Evolutionary conservation across 2,888 invertebrate species (phyloP).

Genomic region (Meliscaeva auricollis): DNA sequence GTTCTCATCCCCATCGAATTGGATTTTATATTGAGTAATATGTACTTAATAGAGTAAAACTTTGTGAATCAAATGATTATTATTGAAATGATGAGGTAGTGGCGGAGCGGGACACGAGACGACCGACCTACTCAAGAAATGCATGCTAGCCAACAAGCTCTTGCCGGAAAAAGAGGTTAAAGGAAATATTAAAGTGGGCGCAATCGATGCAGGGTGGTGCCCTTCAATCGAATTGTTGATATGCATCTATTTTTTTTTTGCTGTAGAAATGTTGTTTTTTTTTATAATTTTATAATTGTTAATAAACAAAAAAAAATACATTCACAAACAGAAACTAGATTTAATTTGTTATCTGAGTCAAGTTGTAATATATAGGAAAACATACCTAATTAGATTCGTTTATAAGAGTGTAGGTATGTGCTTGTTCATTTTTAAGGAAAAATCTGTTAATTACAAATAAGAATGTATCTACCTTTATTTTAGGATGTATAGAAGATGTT

Average conservation of each 20-base stretch:
- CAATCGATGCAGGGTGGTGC: slow-evolving; percentile 10
- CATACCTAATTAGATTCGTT: too few species aligned
- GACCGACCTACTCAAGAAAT: slow-evolving; percentile 17
- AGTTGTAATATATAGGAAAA: too few species aligned
- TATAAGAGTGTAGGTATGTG: too few species aligned
- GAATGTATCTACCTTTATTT: too few species aligned
- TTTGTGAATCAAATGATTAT: slow-evolving; percentile 28
- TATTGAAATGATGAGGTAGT: slow-evolving; percentile 27
- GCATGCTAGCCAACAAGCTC: slow-evolving; percentile 33
- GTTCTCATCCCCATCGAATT: slow-evolving; percentile 48
- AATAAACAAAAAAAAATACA: neutral
- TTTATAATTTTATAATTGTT: neutral
- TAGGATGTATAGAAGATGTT: too few species aligned
- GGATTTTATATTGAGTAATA: slow-evolving; percentile 27
- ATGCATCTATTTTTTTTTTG: slow-evolving; percentile 22
- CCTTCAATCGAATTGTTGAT: slow-evolving; percentile 25
- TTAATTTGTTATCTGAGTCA: neutral
- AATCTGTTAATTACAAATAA: too few species aligned
- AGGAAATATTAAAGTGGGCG: slow-evolving; percentile 31
- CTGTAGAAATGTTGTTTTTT: too few species aligned
- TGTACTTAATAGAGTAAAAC: slow-evolving; percentile 6
- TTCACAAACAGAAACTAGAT: slow-evolving; percentile 7
- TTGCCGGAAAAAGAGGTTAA: slow-evolving; percentile 42
- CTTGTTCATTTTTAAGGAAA: too few species aligned
- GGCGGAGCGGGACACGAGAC: neutral